Evolutionary conservation across 2,888 invertebrate species (phyloP).

Genomic region (Heliconius erato): DNA sequence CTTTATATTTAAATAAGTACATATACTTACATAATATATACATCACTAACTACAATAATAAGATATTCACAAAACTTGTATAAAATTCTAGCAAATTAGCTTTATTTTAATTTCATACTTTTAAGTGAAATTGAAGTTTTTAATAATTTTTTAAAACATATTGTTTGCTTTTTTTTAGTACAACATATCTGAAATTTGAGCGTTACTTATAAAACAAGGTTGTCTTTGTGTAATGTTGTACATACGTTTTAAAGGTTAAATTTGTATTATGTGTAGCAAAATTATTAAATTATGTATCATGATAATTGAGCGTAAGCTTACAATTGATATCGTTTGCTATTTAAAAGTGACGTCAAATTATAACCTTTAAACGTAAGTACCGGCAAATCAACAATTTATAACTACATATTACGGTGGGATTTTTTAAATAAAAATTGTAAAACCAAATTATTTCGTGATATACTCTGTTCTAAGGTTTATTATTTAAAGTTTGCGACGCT

Average conservation of each 20-base stretch:
- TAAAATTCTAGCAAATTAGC: background rate
- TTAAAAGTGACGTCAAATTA: constrained; percentile 33
- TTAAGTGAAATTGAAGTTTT: background rate
- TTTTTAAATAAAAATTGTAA: background rate
- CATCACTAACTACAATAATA: background rate
- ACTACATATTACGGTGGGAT: background rate
- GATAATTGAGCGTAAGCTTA: constrained; percentile 24
- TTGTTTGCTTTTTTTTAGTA: background rate
- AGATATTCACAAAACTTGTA: background rate
- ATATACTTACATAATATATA: no score
- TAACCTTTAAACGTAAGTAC: constrained; percentile 11
- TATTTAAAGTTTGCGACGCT: background rate
- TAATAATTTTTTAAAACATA: background rate
- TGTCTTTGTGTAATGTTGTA: constrained; percentile 50
- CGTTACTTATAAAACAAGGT: constrained; percentile 52
- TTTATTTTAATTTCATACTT: background rate
- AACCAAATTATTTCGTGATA: background rate
- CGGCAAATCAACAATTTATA: background rate
- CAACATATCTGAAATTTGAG: constrained; percentile 24
- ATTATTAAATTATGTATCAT: constrained; percentile 31
- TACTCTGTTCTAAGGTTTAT: background rate
- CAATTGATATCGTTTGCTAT: constrained; percentile 22
- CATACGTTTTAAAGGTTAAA: constrained; percentile 53
- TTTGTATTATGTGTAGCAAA: constrained; percentile 34
- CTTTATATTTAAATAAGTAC: no score